Conservation (phyloP, 2,888 invertebrate species). For the Glaucopsyche alexis region DNA sequence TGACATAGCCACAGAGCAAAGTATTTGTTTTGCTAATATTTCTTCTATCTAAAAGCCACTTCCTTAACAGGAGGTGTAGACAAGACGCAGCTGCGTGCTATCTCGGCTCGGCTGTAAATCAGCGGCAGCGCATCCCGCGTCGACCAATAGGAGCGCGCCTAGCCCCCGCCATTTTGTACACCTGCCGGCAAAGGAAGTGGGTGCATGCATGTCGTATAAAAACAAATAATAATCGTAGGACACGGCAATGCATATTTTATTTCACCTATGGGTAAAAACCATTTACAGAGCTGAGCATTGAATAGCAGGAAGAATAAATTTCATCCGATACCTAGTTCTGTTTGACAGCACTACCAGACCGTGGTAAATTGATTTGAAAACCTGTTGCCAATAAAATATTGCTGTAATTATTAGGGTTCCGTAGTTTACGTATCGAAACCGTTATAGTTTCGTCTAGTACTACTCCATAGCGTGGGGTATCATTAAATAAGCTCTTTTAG, state of each 20-base stretch:
- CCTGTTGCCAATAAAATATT: neutral
- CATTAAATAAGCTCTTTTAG: too few relatives aligned
- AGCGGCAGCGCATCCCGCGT: slow-evolving; percentile 57
- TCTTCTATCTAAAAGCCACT: slow-evolving; percentile 59
- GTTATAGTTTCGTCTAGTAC: too few relatives aligned
- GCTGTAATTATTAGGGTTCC: neutral
- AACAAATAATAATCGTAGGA: slow-evolving; percentile 17
- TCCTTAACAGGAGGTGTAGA: slow-evolving; percentile 52
- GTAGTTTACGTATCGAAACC: too few relatives aligned
- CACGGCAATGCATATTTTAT: slow-evolving; percentile 16
- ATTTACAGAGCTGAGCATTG: neutral
- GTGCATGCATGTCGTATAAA: slow-evolving; percentile 25
- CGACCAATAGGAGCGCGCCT: slow-evolving; percentile 47
- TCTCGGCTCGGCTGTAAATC: slow-evolving; percentile 53
- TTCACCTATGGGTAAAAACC: slow-evolving; percentile 16
- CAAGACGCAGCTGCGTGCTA: slow-evolving; percentile 64
- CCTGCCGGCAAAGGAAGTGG: slow-evolving; percentile 67
- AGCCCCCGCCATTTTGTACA: slow-evolving; percentile 46
- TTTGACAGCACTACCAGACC: neutral
- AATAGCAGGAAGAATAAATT: slow-evolving; percentile 13
- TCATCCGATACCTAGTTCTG: neutral
- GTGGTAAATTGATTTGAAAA: neutral
- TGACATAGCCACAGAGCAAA: slow-evolving; percentile 5
- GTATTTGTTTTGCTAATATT: slow-evolving; percentile 41
- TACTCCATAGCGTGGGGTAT: too few relatives aligned